Evolutionary conservation across 2,797 vertebrate species (phyloP).

Genomic region (Cygnus olor): DNA sequence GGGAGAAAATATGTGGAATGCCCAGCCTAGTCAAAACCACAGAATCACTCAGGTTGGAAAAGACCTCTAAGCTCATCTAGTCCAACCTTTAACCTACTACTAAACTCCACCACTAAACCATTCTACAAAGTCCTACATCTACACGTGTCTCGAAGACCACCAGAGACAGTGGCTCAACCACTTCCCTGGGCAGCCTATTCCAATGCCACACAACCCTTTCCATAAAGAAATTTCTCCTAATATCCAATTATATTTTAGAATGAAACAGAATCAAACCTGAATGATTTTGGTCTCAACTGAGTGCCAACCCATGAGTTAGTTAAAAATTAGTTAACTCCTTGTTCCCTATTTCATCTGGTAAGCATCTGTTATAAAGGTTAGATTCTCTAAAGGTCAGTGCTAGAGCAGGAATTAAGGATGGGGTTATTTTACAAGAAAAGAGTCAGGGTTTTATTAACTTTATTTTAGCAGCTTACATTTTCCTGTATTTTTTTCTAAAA

Average conservation of each 20-base stretch:
- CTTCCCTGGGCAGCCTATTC: no score
- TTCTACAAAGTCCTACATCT: no score
- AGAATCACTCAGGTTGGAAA: no score
- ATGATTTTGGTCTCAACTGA: neutral
- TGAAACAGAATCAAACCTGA: neutral
- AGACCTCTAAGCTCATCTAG: no score
- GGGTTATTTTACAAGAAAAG: neutral
- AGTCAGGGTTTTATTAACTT: neutral
- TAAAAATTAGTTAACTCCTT: neutral
- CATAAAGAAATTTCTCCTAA: no score
- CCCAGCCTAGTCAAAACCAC: neutral
- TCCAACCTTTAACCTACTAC: no score
- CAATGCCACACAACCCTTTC: no score
- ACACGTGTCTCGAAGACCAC: no score
- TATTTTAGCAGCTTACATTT: neutral
- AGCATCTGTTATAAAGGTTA: neutral
- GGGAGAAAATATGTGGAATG: neutral
- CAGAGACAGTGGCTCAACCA: no score
- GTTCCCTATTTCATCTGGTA: neutral
- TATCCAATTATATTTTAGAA: neutral
- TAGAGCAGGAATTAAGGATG: neutral
- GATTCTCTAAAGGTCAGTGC: neutral
- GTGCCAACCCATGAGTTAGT: fast-evolving
- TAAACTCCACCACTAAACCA: no score
- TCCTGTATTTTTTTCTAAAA: neutral